Evolutionary conservation across 2,888 invertebrate species (phyloP).

Genomic region (Peribatodes rhomboidaria): DNA sequence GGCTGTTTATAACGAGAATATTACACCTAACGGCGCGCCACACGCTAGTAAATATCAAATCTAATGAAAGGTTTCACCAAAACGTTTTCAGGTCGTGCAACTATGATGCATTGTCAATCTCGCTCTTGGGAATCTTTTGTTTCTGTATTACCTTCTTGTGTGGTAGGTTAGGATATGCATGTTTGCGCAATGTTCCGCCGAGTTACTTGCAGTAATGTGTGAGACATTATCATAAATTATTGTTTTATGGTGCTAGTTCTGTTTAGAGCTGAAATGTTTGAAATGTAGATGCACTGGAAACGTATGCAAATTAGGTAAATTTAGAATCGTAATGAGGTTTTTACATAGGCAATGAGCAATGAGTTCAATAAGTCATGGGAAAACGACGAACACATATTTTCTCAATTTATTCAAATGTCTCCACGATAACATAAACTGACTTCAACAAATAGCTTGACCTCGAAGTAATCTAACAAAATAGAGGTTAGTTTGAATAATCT

Average conservation of each 20-base stretch:
- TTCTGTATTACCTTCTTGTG: slow-evolving; percentile 38
- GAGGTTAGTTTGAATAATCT: slow-evolving; percentile 33
- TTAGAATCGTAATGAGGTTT: background rate
- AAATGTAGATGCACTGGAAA: slow-evolving; percentile 32
- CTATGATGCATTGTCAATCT: slow-evolving; percentile 67
- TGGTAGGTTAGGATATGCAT: slow-evolving; percentile 29
- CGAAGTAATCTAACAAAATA: slow-evolving; percentile 31
- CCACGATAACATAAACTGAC: slow-evolving; percentile 7
- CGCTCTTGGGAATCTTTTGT: slow-evolving; percentile 65
- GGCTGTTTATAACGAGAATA: slow-evolving; percentile 51
- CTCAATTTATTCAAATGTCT: background rate
- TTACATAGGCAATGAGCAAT: background rate
- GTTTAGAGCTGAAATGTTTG: slow-evolving; percentile 26
- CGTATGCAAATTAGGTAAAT: background rate
- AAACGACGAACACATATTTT: background rate
- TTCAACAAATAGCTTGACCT: slow-evolving; percentile 38
- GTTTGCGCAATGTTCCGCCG: slow-evolving; percentile 36
- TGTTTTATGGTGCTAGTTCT: slow-evolving; percentile 30
- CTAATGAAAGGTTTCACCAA: slow-evolving; percentile 67
- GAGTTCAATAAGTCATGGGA: background rate
- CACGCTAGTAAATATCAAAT: slow-evolving; percentile 69
- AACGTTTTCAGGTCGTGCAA: slow-evolving; percentile 64
- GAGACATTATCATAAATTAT: slow-evolving; percentile 47
- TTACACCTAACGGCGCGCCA: slow-evolving; percentile 50
- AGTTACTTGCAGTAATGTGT: slow-evolving; percentile 35